Evolutionary conservation across 64 coral and sea anemone genomes (phyloP).

Genomic region (Anthopleura sola): DNA sequence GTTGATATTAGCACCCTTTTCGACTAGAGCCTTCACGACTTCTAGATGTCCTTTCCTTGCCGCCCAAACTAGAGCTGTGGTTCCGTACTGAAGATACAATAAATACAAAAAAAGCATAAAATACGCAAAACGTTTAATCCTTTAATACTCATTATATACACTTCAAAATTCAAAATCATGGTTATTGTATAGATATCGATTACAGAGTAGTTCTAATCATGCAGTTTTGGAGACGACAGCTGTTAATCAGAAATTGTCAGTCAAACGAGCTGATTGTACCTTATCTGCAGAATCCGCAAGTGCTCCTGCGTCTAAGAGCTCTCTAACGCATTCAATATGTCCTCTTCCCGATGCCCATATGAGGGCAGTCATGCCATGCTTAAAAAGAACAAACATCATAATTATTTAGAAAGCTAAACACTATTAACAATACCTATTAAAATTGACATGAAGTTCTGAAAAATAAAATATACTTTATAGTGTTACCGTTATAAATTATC

Average conservation of each 20-base stretch:
- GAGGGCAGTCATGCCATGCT: conserved; percentile 99
- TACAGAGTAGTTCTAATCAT: too few species aligned
- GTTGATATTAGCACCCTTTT: conserved; percentile 78
- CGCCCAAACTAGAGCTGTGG: conserved; percentile 91
- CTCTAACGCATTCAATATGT: conserved; percentile 76
- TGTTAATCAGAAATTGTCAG: neutral
- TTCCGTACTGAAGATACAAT: conserved; percentile 77
- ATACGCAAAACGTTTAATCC: neutral
- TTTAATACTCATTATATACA: too few species aligned
- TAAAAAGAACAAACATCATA: neutral
- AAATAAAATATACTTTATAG: too few species aligned
- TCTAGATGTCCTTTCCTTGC: conserved; percentile 90
- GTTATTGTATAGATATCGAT: too few species aligned
- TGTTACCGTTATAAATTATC: too few species aligned
- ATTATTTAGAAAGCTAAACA: neutral
- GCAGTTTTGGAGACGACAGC: too few species aligned
- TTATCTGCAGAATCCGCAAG: conserved; percentile 79
- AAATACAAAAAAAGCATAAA: neutral
- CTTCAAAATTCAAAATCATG: too few species aligned
- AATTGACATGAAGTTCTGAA: too few species aligned
- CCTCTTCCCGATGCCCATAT: conserved; percentile 96
- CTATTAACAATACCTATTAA: neutral
- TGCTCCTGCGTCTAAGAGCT: conserved; percentile 88
- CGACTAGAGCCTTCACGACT: conserved; percentile 59
- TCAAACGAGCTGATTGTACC: conserved; percentile 27